Evolutionary conservation across 2,113 vertebrate genomes (phyloP).

Genomic region (Corythornis madagascariensis): DNA sequence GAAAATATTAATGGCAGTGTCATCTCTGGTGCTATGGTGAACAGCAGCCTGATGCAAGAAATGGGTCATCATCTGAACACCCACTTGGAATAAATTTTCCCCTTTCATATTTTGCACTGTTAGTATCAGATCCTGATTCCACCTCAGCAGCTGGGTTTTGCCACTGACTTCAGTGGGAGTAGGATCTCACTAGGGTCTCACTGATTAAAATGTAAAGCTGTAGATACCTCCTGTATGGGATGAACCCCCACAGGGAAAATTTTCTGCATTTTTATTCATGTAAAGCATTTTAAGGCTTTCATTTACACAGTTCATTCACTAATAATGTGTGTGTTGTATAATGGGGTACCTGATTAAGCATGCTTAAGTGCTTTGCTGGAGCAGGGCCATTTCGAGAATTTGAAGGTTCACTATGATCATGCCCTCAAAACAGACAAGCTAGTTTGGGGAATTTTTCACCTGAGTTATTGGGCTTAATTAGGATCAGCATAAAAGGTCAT

Average conservation of each 20-base stretch:
- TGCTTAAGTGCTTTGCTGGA: conserved; percentile 63
- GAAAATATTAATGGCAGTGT: background rate
- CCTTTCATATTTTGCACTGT: background rate
- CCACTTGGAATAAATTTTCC: background rate
- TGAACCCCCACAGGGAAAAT: conserved; percentile 58
- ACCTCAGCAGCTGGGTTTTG: background rate
- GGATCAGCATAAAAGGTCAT: background rate
- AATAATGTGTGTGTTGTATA: conserved; percentile 36
- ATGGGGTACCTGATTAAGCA: conserved; percentile 57
- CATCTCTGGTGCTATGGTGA: background rate
- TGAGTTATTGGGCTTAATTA: conserved; percentile 19
- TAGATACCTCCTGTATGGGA: conserved; percentile 49
- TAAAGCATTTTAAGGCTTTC: conserved; percentile 51
- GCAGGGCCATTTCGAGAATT: conserved; percentile 45
- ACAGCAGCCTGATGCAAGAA: background rate
- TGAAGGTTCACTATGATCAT: conserved; percentile 19
- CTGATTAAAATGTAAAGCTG: conserved; percentile 53
- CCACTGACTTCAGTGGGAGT: background rate
- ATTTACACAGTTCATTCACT: conserved; percentile 52
- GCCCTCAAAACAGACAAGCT: conserved; percentile 16
- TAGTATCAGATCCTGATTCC: background rate
- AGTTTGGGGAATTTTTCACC: conserved; percentile 29
- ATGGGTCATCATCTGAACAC: background rate
- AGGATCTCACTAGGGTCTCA: background rate
- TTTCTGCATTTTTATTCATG: conserved; percentile 60